Base-by-base conservation (phyloP, 2,888 invertebrate species). In the Drosophila gaucha region DNA sequence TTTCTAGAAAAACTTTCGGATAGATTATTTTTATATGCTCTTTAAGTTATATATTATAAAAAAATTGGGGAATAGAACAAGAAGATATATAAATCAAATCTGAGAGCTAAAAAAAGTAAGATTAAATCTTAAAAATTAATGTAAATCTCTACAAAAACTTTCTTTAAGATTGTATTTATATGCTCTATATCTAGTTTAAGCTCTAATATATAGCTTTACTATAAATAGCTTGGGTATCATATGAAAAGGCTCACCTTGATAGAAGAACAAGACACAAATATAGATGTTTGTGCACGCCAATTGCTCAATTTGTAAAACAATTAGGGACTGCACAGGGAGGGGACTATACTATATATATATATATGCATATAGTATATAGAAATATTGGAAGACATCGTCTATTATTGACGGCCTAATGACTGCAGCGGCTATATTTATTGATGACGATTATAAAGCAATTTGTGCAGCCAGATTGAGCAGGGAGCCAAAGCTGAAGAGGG, bases 391-490 rank as follows among this genome's bases (percentile, higher is more conserved):
- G 50, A 50, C 47, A 14, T 6, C 9, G 14, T 2, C 28, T 18
- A 20, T 16, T 39, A 39, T 58, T 24, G 64, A 51, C 24, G 51
- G 62, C 50, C 54, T 86, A 84, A 84, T 86, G 84, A 88, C 84
- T 41, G 52, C 52, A 73, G 65, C 62, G 86, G 68, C 78, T 78
- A 86, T 67, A 77, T 70, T 84, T 84, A 84, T 84, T 88, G 84
- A 85, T 86, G 80, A 66, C 75, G 86, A 85, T 85, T 85, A 85
- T 85, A 88, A 85, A 88, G 88, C 88, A 85, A 85, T 85, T 85
- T 85, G 84, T 59, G 58, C 36, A 52, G 26, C 24, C 38, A 20
- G 44, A 30, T 18, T 10, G 30, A 8, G 26, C 20, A 46, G 20
- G 10, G 30, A 16, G 16, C 26, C 26, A 16, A 3, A 28, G 3